Conservation (phyloP, 2,113 vertebrate species). For the Australoheros scitulus region DNA sequence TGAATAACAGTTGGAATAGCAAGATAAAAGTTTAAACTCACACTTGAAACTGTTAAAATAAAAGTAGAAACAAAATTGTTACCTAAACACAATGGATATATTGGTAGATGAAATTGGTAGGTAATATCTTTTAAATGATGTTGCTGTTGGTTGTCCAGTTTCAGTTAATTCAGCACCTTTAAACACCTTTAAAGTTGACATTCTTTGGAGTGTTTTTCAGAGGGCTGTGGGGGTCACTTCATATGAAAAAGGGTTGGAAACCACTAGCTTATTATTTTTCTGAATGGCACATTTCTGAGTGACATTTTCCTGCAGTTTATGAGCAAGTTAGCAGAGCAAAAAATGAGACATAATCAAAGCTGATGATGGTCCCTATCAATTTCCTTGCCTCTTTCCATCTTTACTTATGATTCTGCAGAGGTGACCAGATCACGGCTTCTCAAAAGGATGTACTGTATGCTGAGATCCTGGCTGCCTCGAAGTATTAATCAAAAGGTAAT, state of each 20-base stretch:
- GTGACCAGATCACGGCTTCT: conserved; percentile 29
- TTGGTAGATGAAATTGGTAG: not conserved
- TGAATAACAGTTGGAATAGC: not conserved
- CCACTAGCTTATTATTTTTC: conserved; percentile 29
- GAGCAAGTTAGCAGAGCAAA: not conserved
- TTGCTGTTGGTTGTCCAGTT: not conserved
- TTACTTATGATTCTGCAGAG: conserved; percentile 5
- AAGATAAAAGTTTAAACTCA: not conserved
- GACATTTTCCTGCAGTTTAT: conserved; percentile 14
- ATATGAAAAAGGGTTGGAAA: not conserved
- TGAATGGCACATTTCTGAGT: conserved; percentile 10
- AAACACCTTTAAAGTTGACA: not conserved
- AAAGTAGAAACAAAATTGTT: not conserved
- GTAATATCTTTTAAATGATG: not conserved
- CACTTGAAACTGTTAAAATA: not conserved
- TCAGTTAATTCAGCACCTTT: not conserved
- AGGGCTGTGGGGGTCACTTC: not conserved
- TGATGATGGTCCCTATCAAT: conserved; percentile 11
- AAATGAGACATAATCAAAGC: not conserved
- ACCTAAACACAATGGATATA: not conserved
- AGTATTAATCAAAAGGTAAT: conserved; percentile 28
- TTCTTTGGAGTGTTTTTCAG: not conserved
- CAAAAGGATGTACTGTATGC: conserved; percentile 6
- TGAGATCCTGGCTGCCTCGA: not conserved
- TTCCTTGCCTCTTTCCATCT: not conserved